Conservation (phyloP, 1,140 invertebrate genomes). For the Panagrolaimus sp. region DNA sequence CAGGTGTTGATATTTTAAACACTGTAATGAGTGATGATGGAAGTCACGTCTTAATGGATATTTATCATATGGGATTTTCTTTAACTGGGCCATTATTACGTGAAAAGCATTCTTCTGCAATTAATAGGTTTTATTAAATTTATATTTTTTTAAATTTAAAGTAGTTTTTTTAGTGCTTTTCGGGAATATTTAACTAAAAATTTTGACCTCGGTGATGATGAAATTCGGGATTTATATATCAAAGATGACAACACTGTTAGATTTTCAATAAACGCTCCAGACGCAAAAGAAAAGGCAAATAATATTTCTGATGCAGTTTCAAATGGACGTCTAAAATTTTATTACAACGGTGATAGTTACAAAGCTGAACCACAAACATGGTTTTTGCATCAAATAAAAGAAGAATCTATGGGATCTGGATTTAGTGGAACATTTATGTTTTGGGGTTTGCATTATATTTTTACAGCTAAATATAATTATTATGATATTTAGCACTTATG, state of each 20-base stretch:
- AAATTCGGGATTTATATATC: constrained; percentile 35
- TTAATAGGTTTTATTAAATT: constrained; percentile 18
- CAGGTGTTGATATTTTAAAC: constrained; percentile 28
- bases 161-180: constrained; percentile 25
- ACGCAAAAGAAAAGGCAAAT: constrained; percentile 42
- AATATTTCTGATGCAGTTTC: constrained; percentile 44
- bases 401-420: constrained; percentile 12
- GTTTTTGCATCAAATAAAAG: constrained; percentile 31
- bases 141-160: not conserved
- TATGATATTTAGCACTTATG: constrained; percentile 32
- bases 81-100: constrained; percentile 38
- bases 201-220: constrained; percentile 27
- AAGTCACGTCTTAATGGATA: constrained; percentile 20
- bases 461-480: constrained; percentile 30
- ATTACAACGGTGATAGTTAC: constrained; percentile 28
- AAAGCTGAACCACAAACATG: constrained; percentile 38
- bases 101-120: constrained; percentile 17
- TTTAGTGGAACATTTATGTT: constrained; percentile 10
- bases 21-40: constrained; percentile 23
- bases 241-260: constrained; percentile 46
- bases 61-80: constrained; percentile 42
- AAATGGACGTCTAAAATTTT: constrained; percentile 24
- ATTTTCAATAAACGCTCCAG: constrained; percentile 33
- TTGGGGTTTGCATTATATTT: constrained; percentile 11
- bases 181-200: constrained; percentile 20